Base-by-base conservation (phyloP, 2,888 invertebrate genomes). In the Achlya flavicornis region DNA sequence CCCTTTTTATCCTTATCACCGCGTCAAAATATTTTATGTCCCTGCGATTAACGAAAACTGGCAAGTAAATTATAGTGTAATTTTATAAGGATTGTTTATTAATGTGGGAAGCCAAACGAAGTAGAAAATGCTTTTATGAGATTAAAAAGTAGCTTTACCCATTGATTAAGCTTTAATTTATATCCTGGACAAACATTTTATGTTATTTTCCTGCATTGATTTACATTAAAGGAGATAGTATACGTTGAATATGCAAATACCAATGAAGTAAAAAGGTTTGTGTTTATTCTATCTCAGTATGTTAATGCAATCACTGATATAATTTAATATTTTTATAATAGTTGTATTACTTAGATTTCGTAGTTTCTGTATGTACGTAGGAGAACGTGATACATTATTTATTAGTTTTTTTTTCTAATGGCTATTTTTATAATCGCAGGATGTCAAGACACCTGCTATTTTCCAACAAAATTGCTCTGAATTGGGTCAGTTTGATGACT, bases 21-120 rank as follows among this genome's bases (percentile, higher is more conserved):
- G 76, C 80, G 90, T 91, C 92, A 91, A 90, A 92, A 92, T 91
- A 92, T 90, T 92, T 92, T 90, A 91, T 88, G 89, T 89, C 84
- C 77, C 84, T 65, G 76, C 85, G 84, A 85, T 88, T 88, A 86
- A 78, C 77, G 77, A 73, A 78, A 76, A 75, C 70, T 63, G 70
- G 70, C 70, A 78, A 78, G 72, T 76, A 75, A 77, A 78, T 68
- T 73, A 59, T 61, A 64, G 73, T 72, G 79, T 81, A 81, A 84
- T 83, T n/a, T n/a, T 41, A 41, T 41, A 38, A 81, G 78, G 78
- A 81, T 79, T 80, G 74, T 76, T 74, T 75, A 73, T 74, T 70
- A 73, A 73, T 74, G 75, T 76, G 75, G 72, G 75, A 75, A 74
- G 70, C n/a, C n/a, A 46, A 46, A 46, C 58, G 59, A 63, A 63